These are phyloP conservation scores for Heliconius hortense DNA, from an alignment of 2,888 invertebrate species.

Conservation along the genomic window DNA sequence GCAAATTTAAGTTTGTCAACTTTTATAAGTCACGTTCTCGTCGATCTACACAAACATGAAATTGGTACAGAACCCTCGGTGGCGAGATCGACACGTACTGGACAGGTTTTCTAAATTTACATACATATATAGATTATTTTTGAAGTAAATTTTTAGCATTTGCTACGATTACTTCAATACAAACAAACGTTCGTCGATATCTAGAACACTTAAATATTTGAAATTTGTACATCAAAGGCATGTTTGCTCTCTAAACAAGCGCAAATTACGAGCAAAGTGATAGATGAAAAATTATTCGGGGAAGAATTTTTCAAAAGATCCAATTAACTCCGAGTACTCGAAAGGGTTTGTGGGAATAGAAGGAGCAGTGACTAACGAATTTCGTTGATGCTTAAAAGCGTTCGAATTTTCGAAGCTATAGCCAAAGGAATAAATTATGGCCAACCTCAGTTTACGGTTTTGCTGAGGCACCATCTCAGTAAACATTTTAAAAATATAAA, in stretches of 20 bases:
- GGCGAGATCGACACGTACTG: not conserved
- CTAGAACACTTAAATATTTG: slow-evolving; percentile 44
- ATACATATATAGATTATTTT: not conserved
- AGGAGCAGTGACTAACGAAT: slow-evolving; percentile 65
- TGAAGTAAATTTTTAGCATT: not conserved
- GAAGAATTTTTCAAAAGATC: slow-evolving; percentile 68
- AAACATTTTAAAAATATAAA: slow-evolving; percentile 37
- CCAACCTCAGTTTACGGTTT: slow-evolving; percentile 38
- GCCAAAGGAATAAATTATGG: slow-evolving; percentile 58
- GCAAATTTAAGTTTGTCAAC: no score
- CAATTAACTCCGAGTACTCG: slow-evolving; percentile 67
- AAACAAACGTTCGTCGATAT: slow-evolving; percentile 30
- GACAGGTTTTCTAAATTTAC: not conserved
- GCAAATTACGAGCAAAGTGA: slow-evolving; percentile 60
- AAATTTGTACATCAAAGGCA: slow-evolving; percentile 54
- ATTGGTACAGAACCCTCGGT: not conserved
- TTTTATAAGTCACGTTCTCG: no score
- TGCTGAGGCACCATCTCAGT: slow-evolving; percentile 35
- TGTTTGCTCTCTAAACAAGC: slow-evolving; percentile 59
- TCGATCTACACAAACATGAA: not conserved
- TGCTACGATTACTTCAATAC: slow-evolving; percentile 32
- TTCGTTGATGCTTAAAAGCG: slow-evolving; percentile 62
- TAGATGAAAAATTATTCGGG: slow-evolving; percentile 66
- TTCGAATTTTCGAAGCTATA: slow-evolving; percentile 56
- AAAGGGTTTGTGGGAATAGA: slow-evolving; percentile 63